Conservation (phyloP, 1,140 invertebrate genomes). For the Paramacrobiotus metropolitanus region DNA sequence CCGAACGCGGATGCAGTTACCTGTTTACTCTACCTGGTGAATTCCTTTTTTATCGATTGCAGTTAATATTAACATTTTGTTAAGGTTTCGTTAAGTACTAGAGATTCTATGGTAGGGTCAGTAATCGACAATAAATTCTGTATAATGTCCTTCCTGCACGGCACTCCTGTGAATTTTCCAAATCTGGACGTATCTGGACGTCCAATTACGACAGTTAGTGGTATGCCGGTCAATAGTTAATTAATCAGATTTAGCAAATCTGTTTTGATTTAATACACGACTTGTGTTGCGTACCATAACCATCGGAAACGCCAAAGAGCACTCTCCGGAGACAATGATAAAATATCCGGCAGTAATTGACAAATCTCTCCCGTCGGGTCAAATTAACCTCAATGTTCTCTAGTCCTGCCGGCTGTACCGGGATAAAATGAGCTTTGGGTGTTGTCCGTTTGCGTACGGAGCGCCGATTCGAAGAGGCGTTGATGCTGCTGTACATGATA, state of each 20-base stretch:
- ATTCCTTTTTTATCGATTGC: too few species aligned
- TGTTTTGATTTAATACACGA: too few species aligned
- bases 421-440: neutral
- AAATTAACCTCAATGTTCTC: neutral
- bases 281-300: neutral
- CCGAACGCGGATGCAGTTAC: too few species aligned
- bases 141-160: neutral
- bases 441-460: neutral
- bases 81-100: too few species aligned
- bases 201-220: neutral
- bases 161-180: neutral
- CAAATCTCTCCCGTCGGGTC: neutral
- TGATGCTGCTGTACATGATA: neutral
- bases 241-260: too few species aligned
- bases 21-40: too few species aligned
- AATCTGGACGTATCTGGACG: neutral
- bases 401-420: neutral
- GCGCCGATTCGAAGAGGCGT: neutral
- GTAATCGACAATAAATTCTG: neutral
- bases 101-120: too few species aligned
- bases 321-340: neutral
- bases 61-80: too few species aligned
- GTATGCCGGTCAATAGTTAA: too few species aligned
- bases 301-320: neutral
- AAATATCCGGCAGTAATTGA: neutral